Percentiles rank a stretch among this genome's conserved stretches.
Conservation (phyloP, 2,797 vertebrate genomes). For the Alosa sapidissima region DNA sequence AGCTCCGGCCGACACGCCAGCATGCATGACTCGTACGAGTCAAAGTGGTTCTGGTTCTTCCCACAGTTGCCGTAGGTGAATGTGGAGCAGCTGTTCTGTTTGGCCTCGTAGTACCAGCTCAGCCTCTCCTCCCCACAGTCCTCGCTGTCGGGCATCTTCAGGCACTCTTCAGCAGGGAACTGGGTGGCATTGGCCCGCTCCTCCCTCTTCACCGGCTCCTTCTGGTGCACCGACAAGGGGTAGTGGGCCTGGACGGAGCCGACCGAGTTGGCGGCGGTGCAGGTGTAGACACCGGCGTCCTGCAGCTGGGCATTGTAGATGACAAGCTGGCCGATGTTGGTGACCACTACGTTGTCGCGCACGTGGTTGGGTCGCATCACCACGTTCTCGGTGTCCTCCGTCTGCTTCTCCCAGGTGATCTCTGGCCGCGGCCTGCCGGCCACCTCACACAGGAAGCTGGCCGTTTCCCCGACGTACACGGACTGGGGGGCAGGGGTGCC, state of each 20-base stretch:
- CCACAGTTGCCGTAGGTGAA: slow-evolving; percentile 81
- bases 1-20: slow-evolving; percentile 86
- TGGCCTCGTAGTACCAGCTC: slow-evolving; percentile 89
- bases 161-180: slow-evolving; percentile 81
- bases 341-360: slow-evolving; percentile 85
- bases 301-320: slow-evolving; percentile 84
- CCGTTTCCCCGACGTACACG: slow-evolving; percentile 77
- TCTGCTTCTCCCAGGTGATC: slow-evolving; percentile 85
- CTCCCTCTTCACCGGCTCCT: slow-evolving; percentile 63
- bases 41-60: slow-evolving; percentile 73
- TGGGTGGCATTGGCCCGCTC: slow-evolving; percentile 73
- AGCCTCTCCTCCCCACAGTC: slow-evolving; percentile 86
- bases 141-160: slow-evolving; percentile 78
- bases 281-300: slow-evolving; percentile 83
- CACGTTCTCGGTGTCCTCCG: slow-evolving; percentile 75
- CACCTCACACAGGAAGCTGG: slow-evolving; percentile 85
- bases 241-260: slow-evolving; percentile 82
- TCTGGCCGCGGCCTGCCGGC: slow-evolving; percentile 80
- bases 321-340: slow-evolving; percentile 87
- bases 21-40: slow-evolving; percentile 87
- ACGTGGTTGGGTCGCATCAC: slow-evolving; percentile 85
- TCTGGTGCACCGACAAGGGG: slow-evolving; percentile 81
- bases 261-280: slow-evolving; percentile 80
- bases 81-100: slow-evolving; percentile 90
- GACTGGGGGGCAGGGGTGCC: slow-evolving; percentile 74